Conservation (phyloP, 1,140 invertebrate species). For the Acromyrmex charruanus region DNA sequence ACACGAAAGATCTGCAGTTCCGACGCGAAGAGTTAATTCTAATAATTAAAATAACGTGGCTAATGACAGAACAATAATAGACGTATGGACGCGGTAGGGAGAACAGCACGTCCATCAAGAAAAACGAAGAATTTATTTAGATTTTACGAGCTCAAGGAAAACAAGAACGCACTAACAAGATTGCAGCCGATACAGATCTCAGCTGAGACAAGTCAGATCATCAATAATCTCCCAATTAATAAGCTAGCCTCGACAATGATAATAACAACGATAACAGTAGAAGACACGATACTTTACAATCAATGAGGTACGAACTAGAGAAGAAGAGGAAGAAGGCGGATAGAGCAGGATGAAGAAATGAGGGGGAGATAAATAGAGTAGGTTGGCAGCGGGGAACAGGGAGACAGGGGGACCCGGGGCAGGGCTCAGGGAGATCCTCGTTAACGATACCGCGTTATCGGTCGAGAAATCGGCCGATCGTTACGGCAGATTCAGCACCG, state of each 20-base stretch:
- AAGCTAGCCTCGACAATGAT: conserved; percentile 35
- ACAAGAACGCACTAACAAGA: conserved; percentile 1
- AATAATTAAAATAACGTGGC: conserved; percentile 6
- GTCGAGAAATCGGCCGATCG: conserved; percentile 71
- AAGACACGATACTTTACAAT: conserved; percentile 41
- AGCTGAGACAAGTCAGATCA: conserved; percentile 10
- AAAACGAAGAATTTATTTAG: not conserved
- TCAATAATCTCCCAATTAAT: conserved; percentile 58
- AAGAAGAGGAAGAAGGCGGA: conserved; percentile 17
- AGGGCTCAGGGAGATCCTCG: conserved; percentile 66
- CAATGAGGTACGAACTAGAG: conserved; percentile 33
- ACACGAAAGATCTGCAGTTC: conserved; percentile 44
- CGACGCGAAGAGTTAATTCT: not conserved
- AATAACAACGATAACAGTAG: conserved; percentile 49
- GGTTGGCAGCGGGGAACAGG: not conserved
- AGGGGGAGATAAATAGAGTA: conserved; percentile 38
- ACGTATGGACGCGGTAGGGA: not conserved
- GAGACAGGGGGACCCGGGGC: not conserved
- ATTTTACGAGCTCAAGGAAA: conserved; percentile 5
- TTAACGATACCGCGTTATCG: conserved; percentile 73
- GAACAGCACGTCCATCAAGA: not conserved
- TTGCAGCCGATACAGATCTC: conserved; percentile 35
- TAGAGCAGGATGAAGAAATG: conserved; percentile 41
- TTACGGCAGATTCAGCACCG: conserved; percentile 56
- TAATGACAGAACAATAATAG: not conserved